These are phyloP conservation scores for Pimephales promelas DNA, from an alignment of 2,113 vertebrate species.

Conservation along the genomic window DNA sequence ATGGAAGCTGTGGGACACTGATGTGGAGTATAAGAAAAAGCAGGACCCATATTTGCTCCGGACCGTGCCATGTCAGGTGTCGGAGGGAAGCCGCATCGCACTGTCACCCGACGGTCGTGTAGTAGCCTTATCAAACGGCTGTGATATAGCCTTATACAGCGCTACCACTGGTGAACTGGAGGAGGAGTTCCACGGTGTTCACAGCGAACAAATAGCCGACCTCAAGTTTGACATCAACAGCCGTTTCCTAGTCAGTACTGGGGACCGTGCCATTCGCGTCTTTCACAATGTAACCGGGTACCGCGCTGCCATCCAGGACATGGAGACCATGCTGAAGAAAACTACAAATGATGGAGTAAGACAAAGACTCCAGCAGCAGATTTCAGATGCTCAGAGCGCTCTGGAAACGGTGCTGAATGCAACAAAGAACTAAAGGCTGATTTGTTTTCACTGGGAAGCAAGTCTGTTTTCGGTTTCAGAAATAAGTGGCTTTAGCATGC, in stretches of 20 bases:
- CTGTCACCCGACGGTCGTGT: conserved; percentile 86
- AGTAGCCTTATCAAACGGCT: conserved; percentile 79
- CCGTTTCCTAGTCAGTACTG: conserved; percentile 84
- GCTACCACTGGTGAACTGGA: conserved; percentile 79
- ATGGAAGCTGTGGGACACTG: conserved; percentile 95
- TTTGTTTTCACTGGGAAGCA: background rate
- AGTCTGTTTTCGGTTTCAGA: background rate
- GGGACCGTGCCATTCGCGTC: conserved; percentile 84
- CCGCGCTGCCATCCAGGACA: conserved; percentile 85
- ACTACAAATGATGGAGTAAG: conserved; percentile 82
- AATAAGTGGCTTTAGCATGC: conserved; percentile 53
- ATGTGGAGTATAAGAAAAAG: conserved; percentile 94
- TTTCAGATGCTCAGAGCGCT: conserved; percentile 78
- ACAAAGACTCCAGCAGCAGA: conserved; percentile 89
- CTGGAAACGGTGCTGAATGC: conserved; percentile 77
- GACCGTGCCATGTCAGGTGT: conserved; percentile 77
- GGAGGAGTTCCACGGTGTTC: conserved; percentile 80
- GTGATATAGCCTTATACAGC: conserved; percentile 79
- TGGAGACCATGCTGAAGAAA: conserved; percentile 85
- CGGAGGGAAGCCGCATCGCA: conserved; percentile 76
- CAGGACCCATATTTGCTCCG: conserved; percentile 91
- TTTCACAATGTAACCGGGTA: conserved; percentile 90
- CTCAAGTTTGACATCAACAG: conserved; percentile 86
- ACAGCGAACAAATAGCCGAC: conserved; percentile 76
- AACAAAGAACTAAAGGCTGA: conserved; percentile 61